Base-by-base conservation (phyloP, 2,797 vertebrate genomes). In the Chelidonichthys spinosus region DNA sequence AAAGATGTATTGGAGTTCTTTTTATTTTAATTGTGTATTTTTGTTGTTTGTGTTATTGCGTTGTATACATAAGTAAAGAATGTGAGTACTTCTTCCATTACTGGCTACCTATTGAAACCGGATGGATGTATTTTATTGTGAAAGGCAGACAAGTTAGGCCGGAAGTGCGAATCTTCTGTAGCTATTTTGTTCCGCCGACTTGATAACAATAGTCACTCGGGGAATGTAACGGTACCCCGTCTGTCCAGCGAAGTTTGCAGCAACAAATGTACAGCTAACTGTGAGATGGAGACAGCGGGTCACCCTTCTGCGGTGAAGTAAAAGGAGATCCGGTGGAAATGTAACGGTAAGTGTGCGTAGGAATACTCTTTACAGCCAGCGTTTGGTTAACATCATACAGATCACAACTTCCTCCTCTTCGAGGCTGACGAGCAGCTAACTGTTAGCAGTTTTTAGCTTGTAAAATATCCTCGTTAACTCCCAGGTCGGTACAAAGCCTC, bases 371-470 rank as follows among this genome's bases (percentile, higher is more conserved):
- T 54, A 40, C 1, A 52, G n/a, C 3, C 6, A 4, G 15, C 14
- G 32, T 60, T 52, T 64, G 14, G 37, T 78, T 52, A 33, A 14
- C 68, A 72, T 69, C 54, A 46, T 11, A 49, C 55, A 61, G 43
- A 70, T 65, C 64, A 50, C 42, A 92, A 93, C 89, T 92, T 91
- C 90, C 85, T 85, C 65, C 74, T 81, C 63, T 65, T 53, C 70
- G 69, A 69, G 33, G 79, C 71, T 82, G 37, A 55, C 58, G 68
- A 55, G 60, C 47, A 74, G 92, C 91, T 93, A 54, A 33, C 52
- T 33, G 32, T 33, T 54, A 92, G 64, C 83, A 58, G 50, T 13
- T 78, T 67, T 59, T 80, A 87, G 88, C 88, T 62, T 74, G 59
- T 61, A 69, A 56, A 72, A 59, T 68, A 7, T 50, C 40, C 66